Base-by-base conservation (phyloP, 2,113 vertebrate species). In the Vombatus ursinus region DNA sequence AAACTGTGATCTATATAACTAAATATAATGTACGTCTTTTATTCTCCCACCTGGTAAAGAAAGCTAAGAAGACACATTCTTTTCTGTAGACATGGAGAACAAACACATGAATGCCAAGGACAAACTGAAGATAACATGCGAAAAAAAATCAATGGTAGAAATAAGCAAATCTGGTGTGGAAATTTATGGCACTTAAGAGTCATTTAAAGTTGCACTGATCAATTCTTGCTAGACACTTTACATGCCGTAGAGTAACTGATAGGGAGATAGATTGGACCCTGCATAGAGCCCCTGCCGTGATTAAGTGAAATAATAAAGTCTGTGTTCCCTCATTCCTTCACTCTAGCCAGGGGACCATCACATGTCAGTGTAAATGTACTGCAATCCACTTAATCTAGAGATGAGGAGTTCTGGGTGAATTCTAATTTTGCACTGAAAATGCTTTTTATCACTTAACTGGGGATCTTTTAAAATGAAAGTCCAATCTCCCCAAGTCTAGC, bases 101-200 rank as follows among this genome's bases (percentile, higher is more conserved):
- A 90, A 90, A 50, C 48, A 49, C 25, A 50, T 28, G 31, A 90
- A 90, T 90, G 24, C 90, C 49, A 90, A 90, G 90, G 90, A 84
- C 68, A 84, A 44, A 84, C 68, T 44, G 68, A 84, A 84, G 68
- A 84, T 90, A 50, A 90, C 90, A 90, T 50, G 49, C n/a, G n/a
- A 77, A 49, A 90, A 90, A 50, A 90, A 90, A 90, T 90, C 90
- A 50, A 90, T 90, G 90, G 90, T 12, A 90, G 48, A 49, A 90
- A 90, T 31, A 90, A 90, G 48, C 90, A 90, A 90, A 90, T 90
- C 48, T 90, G 47, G 28, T 90, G 90, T 90, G 90, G 90, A 90
- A 90, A 90, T 90, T 50, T 48, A 90, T 90, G 90, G 28, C 90
- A 90, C 90, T 90, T 90, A 90, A 90, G 49, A 84, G 28, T 50